A percentile compares a stretch with the other conserved stretches of the same genome.
Evolutionary conservation across 2,113 vertebrate genomes (phyloP).

Genomic region (Aphyosemion australe): DNA sequence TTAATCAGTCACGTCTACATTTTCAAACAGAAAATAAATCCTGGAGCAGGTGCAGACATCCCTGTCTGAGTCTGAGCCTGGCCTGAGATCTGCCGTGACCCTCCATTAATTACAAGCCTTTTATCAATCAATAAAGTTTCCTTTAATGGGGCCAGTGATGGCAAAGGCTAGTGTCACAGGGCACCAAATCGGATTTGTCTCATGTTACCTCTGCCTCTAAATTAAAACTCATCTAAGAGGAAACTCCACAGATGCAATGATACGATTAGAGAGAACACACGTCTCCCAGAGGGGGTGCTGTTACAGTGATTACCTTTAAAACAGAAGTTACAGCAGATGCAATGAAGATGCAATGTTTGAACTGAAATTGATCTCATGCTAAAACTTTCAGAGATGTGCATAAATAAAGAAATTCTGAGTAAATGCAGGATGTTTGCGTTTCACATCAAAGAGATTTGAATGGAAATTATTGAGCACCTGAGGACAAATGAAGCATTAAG

Average conservation of each 20-base stretch:
- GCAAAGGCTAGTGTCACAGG: slow-evolving; percentile 53
- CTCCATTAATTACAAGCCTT: slow-evolving; percentile 67
- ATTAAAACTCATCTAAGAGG: slow-evolving; percentile 50
- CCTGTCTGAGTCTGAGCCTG: slow-evolving; percentile 17
- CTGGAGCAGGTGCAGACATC: slow-evolving; percentile 35
- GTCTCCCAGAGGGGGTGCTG: slow-evolving; percentile 39
- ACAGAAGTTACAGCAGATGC: slow-evolving; percentile 8
- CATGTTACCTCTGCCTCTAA: slow-evolving; percentile 50
- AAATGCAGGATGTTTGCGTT: slow-evolving; percentile 19
- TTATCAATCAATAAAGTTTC: slow-evolving; percentile 68
- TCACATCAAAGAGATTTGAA: slow-evolving; percentile 5
- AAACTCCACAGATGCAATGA: slow-evolving; percentile 44
- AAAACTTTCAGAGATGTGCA: slow-evolving; percentile 7
- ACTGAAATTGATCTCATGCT: not conserved
- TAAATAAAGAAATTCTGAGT: not conserved
- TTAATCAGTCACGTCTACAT: slow-evolving; percentile 24
- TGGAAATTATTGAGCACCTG: slow-evolving; percentile 17
- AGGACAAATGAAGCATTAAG: slow-evolving; percentile 33
- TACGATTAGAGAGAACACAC: slow-evolving; percentile 39
- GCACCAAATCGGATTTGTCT: slow-evolving; percentile 59
- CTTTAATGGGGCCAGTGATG: slow-evolving; percentile 56
- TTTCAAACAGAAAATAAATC: slow-evolving; percentile 43
- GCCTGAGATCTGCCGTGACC: slow-evolving; percentile 20
- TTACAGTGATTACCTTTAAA: slow-evolving; percentile 50
- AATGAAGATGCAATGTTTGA: not conserved